Conservation (phyloP, 1,140 invertebrate species). For the Drosophila melanica region DNA sequence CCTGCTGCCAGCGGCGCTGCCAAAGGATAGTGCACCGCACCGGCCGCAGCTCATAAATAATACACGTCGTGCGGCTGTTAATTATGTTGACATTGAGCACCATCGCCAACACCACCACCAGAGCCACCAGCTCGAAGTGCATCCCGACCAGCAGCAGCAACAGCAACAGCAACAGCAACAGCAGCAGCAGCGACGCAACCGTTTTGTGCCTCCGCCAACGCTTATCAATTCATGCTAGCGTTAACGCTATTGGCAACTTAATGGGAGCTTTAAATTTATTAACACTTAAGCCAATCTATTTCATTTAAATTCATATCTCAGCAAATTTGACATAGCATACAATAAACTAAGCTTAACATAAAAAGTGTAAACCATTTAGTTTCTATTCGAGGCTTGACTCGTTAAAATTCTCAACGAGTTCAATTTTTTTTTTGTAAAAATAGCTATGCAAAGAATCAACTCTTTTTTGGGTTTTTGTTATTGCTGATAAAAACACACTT, state of each 20-base stretch:
- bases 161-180: constrained; percentile 21
- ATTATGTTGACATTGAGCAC: constrained; percentile 54
- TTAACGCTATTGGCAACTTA: constrained; percentile 1
- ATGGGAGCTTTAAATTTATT: constrained; percentile 61
- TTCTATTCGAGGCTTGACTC: too few species aligned
- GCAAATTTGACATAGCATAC: background rate
- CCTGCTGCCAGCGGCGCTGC: constrained; percentile 23
- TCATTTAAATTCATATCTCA: background rate
- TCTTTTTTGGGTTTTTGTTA: too few species aligned
- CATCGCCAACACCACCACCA: constrained; percentile 21
- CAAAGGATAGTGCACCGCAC: constrained; percentile 27
- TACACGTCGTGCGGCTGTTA: constrained; percentile 31
- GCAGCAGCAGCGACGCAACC: constrained; percentile 43
- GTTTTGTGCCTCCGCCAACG: constrained; percentile 39
- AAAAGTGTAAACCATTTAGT: too few species aligned
- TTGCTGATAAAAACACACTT: too few species aligned
- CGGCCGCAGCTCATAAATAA: constrained; percentile 43
- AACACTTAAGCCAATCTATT: constrained; percentile 8
- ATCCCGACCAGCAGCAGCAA: constrained; percentile 1
- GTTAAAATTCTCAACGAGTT: too few species aligned
- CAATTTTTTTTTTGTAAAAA: too few species aligned
- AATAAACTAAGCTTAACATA: constrained; percentile 12
- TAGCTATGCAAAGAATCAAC: background rate
- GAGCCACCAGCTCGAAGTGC: constrained; percentile 7
- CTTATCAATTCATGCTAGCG: constrained; percentile 77